Percentiles rank a stretch among this genome's conserved stretches.
Evolutionary conservation across 2,888 invertebrate species (phyloP).

Genomic region (Eremobia ochroleuca): DNA sequence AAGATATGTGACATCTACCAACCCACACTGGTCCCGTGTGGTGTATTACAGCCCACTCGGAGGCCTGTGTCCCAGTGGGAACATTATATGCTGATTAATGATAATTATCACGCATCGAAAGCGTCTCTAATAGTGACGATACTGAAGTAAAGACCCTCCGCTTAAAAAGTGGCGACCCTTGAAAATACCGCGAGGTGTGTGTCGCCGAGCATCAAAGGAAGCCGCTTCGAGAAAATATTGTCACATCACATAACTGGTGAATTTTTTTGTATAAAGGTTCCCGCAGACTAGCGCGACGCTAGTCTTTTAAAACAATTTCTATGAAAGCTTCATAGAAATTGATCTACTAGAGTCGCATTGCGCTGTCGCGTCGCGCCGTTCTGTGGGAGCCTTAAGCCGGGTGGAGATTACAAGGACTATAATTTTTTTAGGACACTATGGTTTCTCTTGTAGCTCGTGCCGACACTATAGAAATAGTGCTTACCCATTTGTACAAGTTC

Average conservation of each 20-base stretch:
- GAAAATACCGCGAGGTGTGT: neutral
- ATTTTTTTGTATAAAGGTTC: neutral
- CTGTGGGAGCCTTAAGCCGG: neutral
- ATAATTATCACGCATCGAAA: neutral
- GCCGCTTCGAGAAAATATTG: neutral
- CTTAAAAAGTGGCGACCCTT: neutral
- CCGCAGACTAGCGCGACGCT: neutral
- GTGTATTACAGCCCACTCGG: neutral
- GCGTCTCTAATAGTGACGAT: neutral
- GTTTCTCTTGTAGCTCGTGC: no score
- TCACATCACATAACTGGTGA: neutral
- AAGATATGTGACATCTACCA: neutral
- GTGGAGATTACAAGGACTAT: neutral
- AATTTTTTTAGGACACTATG: neutral
- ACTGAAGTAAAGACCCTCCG: neutral
- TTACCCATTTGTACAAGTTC: conserved; percentile 98
- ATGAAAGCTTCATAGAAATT: neutral
- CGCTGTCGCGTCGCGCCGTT: neutral
- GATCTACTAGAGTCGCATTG: neutral
- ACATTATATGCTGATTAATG: no score
- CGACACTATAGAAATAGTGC: neutral
- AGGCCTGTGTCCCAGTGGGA: neutral
- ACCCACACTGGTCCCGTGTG: neutral
- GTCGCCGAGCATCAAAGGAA: neutral
- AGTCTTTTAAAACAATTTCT: neutral